Base-by-base conservation (phyloP, 2,113 vertebrate genomes). In the Hyperopisus bebe region DNA sequence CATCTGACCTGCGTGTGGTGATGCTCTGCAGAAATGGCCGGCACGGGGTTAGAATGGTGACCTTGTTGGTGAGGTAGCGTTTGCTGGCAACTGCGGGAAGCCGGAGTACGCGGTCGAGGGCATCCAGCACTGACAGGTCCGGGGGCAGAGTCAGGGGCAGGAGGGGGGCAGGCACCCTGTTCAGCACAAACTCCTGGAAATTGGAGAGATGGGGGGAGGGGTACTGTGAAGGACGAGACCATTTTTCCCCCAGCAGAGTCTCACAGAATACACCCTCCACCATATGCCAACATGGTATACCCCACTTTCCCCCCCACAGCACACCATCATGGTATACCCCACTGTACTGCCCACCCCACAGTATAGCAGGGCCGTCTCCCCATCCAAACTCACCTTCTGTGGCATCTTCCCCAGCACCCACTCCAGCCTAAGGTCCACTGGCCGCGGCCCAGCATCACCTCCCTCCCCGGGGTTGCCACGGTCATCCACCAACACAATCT, bases 341-440 rank as follows among this genome's bases (percentile, higher is more conserved):
- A 48, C 47, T 50, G 2, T 50, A 13, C 2, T 3, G 3, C n/a
- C n/a, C 62, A 70, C 10, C 62, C n/a, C n/a, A 27, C n/a, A 27
- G n/a, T 66, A 66, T 11, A 62, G 62, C 3, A 31, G 9, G n/a
- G 62, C 62, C 10, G 10, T 70, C n/a, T 31, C 62, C 62, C n/a
- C 62, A 70, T 27, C 13, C 6, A 19, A 9, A 47, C 44, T 5
- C 84, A 97, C 97, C 96, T 98, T 99, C 89, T 93, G 97, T 2
- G 98, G 98, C 97, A 99, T 98, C 88, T 97, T 98, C 48, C 98
- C 97, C 91, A 99, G 93, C 44, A 99, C 97, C 97, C 97, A 98
- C 19, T 98, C 97, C 9, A 99, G 95, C 87, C 97, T 94, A 87
- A 99, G 93, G 93, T 99, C 96, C 5, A 99, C 97, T 5, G 97